Conservation (phyloP, 2,113 vertebrate species). For the Alligator sinensis region DNA sequence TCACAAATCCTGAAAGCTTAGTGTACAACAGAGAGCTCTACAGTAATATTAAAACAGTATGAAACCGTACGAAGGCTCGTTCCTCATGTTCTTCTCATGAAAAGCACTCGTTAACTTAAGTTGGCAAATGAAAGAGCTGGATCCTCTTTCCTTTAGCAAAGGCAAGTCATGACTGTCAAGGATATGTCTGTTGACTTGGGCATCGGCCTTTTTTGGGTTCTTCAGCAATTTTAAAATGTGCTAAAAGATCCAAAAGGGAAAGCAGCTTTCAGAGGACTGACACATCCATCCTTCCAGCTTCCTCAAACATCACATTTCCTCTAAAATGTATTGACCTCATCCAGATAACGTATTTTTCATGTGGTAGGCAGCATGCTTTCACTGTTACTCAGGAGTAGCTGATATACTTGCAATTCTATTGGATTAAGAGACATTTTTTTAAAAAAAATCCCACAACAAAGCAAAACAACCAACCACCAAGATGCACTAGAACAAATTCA, state of each 20-base stretch:
- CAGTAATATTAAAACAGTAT: neutral
- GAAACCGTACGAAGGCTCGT: neutral
- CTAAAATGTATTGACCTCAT: neutral
- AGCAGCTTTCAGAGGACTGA: neutral
- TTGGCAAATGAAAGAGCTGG: neutral
- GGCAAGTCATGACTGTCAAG: neutral
- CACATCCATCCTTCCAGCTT: neutral
- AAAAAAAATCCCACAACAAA: neutral
- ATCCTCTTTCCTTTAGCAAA: neutral
- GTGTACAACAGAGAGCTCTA: neutral
- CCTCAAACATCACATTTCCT: neutral
- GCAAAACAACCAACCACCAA: neutral
- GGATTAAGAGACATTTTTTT: neutral
- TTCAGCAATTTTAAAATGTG: neutral
- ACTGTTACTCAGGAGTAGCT: neutral
- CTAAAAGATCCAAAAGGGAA: neutral
- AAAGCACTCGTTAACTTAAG: neutral
- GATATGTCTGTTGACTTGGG: neutral
- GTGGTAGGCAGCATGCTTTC: fast-evolving
- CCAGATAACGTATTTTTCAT: neutral
- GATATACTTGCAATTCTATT: neutral
- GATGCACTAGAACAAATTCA: neutral
- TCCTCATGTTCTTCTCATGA: neutral
- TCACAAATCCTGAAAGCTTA: neutral
- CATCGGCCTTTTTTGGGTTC: neutral